Evolutionary conservation across 2,113 vertebrate species (phyloP), one percentile per base, ranked within the genome.

Genomic region (Cottus gobio): DNA sequence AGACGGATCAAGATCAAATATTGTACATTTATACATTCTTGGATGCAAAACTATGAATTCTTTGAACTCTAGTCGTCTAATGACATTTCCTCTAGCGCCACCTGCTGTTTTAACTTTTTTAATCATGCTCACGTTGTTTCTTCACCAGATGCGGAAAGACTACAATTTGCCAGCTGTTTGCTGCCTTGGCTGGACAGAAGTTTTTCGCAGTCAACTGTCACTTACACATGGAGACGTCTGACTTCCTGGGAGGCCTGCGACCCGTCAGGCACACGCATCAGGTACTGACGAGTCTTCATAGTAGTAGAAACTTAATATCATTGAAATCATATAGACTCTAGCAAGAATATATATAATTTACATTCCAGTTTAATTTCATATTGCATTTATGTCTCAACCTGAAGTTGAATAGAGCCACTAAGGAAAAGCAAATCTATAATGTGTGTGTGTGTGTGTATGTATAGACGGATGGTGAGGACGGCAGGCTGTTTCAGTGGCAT

Each of bases 221-320:
- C 82, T 93, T 97, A 69, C 97, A 99, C 84, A 97, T 99, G 97
- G 98, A 99, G 91, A 99, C 98, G 0, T 99, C 98, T 0, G 98
- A 99, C 90, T 99, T 99, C 88, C 84, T 99, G 26, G 98, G 98
- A 22, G 97, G 97, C 0, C 93, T 99, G 24, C 88, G 98, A 6
- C 98, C 98, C 0, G 94, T 97, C 73, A 95, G 98, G 80, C 96
- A 97, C 87, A 92, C 93, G 1, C 64, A 84, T 13, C 91, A 93
- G 90, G 91, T 91, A 88, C 60, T 15, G 4, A 71, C 3, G 0
- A 5, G 28, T 30, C 3, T n/a, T n/a, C n/a, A n/a, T n/a, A n/a
- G n/a, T n/a, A n/a, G 24, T 28, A 26, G n/a, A 56, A 26, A 54
- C 18, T 15, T 31, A 20, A 6, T 36, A 18, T 62, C 10, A n/a